Conservation (phyloP, 2,113 vertebrate species). For the Sturnira hondurensis region DNA sequence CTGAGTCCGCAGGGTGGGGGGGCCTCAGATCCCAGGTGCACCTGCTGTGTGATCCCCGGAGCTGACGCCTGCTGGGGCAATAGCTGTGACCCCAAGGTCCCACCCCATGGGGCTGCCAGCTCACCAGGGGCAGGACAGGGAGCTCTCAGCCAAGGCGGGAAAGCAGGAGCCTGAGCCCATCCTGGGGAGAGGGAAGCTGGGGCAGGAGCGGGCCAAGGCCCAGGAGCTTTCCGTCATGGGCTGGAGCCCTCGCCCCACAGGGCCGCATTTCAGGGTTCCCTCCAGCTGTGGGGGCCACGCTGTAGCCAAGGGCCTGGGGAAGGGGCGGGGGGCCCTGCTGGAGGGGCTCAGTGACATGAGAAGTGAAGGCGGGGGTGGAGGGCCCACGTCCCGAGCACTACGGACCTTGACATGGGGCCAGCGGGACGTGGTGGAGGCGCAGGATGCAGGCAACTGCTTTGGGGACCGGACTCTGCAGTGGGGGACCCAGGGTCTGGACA, state of each 20-base stretch:
- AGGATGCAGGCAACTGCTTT: background rate
- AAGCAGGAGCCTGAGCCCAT: no score
- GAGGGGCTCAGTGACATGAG: background rate
- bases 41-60: fast-evolving
- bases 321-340: no score
- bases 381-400: background rate
- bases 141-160: background rate
- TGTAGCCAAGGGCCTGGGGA: background rate
- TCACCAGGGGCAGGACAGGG: background rate
- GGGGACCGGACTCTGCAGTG: background rate
- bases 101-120: no score
- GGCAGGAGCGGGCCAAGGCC: background rate
- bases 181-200: background rate
- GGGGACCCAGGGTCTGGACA: background rate
- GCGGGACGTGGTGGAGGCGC: background rate
- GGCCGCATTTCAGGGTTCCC: background rate
- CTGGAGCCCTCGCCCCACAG: no score
- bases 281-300: background rate
- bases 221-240: no score
- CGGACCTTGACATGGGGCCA: fast-evolving
- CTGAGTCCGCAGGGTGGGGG: background rate
- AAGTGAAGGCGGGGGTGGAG: background rate
- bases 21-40: background rate
- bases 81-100: background rate
- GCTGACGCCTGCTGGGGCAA: fast-evolving